Evolutionary conservation across 2,797 vertebrate genomes (phyloP), one percentile per base, ranked within the genome.

Genomic region (Etheostoma nigrum): DNA sequence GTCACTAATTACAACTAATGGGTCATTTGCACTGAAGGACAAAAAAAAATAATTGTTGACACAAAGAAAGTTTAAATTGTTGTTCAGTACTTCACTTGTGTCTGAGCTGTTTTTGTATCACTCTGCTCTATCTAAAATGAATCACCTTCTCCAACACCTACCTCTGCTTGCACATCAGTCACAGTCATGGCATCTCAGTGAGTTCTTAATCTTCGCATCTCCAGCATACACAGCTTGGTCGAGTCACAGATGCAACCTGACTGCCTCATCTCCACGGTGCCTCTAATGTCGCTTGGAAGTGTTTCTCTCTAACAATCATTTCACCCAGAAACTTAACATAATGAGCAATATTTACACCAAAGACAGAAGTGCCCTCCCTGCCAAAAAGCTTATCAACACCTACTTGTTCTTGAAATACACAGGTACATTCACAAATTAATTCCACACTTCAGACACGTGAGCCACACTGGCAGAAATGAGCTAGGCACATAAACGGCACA

Each of bases 181-280:
- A 63, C n/a, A 71, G 14, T 59, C 15, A 10, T 6, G 42, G 33
- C 67, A 72, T 79, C 48, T 78, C 78, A 73, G 10, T 25, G 55
- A 76, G 69, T 70, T 76, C 76, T 77, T 54, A 54, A 79, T 59
- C 77, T 72, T 72, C 23, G 25, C 66, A 58, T 78, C 45, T 72
- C 33, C 64, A 33, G 49, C 19, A 71, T 47, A 42, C 33, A 11
- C 4, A 7, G 33, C 60, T n/a, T 52, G 12, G 63, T 19, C 81
- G 64, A 64, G 47, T 72, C 67, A 67, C 66, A 77, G 40, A 66
- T 54, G 44, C 61, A 49, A 60, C 67, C 64, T 21, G 16, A 55
- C 27, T 53, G 12, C 67, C 52, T 60, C 15, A 0, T 49, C 49
- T 5, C 59, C 33, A 54, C 76, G 52, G 73, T 7, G 30, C 55